Percentiles rank a stretch among this genome's conserved stretches.
These are phyloP conservation scores for Fabriciana adippe DNA, from an alignment of 2,888 invertebrate species.

Conservation along the genomic window DNA sequence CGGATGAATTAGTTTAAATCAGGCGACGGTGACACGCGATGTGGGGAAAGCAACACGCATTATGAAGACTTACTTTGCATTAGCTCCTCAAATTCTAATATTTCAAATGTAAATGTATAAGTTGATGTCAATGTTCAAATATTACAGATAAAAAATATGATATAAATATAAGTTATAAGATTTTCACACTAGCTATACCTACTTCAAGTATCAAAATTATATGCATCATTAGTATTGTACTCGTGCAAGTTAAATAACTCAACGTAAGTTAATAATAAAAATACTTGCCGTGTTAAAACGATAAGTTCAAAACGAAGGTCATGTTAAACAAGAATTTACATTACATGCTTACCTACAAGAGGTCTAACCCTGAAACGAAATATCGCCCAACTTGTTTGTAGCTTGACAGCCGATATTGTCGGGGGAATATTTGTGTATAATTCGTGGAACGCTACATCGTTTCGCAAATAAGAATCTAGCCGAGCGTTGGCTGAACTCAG, in stretches of 20 bases:
- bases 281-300: constrained; percentile 4
- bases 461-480: constrained; percentile 14
- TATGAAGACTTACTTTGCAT: constrained; percentile 10
- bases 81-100: too few species aligned
- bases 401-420: constrained; percentile 24
- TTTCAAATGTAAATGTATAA: too few species aligned
- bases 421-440: constrained; percentile 10
- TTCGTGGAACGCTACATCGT: constrained; percentile 22
- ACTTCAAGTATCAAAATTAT: too few species aligned
- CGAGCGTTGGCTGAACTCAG: constrained; percentile 1
- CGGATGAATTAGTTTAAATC: constrained; percentile 56
- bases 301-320: constrained; percentile 38
- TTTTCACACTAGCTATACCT: too few species aligned
- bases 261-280: neutral
- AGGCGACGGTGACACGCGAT: constrained; percentile 58
- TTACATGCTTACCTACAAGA: constrained; percentile 5
- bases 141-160: too few species aligned
- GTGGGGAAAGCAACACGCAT: constrained; percentile 62
- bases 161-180: too few species aligned
- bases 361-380: constrained; percentile 21
- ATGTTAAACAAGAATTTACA: neutral
- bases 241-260: neutral
- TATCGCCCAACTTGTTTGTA: constrained; percentile 17
- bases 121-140: too few species aligned
- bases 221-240: too few species aligned